Evolutionary conservation across 2,888 invertebrate species (phyloP).

Genomic region (Agriopis leucophaearia): DNA sequence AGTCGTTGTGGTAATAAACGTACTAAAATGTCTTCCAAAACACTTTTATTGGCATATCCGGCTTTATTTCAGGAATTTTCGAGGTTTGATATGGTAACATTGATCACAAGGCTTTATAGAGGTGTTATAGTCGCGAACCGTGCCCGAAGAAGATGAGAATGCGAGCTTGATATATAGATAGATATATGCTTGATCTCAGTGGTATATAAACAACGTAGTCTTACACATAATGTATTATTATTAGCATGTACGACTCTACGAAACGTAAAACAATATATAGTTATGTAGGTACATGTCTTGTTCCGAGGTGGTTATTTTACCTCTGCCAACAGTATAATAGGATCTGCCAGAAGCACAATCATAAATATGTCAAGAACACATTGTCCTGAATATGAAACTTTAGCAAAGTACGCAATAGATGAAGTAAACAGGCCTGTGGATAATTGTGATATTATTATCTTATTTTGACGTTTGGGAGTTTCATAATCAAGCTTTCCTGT

Average conservation of each 20-base stretch:
- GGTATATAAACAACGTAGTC: constrained; percentile 9
- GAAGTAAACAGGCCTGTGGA: constrained; percentile 14
- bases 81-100: no score
- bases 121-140: no score
- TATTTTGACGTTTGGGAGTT: neutral
- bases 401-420: constrained; percentile 20
- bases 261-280: constrained; percentile 1
- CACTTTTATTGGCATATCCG: no score
- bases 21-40: no score
- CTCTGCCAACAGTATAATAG: constrained; percentile 31
- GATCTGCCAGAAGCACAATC: constrained; percentile 26
- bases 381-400: constrained; percentile 28
- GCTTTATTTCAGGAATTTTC: no score
- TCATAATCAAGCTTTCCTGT: neutral
- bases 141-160: no score
- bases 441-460: constrained; percentile 3
- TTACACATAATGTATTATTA: constrained; percentile 8
- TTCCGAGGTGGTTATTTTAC: constrained; percentile 14
- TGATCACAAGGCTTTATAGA: no score
- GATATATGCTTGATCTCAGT: neutral
- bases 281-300: neutral
- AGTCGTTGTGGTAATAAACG: no score
- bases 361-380: constrained; percentile 33
- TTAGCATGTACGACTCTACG: neutral
- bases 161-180: no score